Conservation (phyloP, 2,888 invertebrate species). For the Hyposoter didymator region DNA sequence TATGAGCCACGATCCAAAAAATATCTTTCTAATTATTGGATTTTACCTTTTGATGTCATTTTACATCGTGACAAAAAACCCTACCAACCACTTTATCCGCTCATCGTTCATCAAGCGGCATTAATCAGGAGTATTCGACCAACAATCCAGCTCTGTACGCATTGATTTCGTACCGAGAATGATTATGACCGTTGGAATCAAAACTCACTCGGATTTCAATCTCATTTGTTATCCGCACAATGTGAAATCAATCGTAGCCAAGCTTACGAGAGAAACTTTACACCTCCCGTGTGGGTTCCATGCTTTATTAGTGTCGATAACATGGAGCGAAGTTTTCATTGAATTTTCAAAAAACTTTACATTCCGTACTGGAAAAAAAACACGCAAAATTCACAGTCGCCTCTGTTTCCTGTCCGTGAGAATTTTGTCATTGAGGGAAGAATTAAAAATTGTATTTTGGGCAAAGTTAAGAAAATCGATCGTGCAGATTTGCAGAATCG, state of each 20-base stretch:
- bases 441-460: no score
- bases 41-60: not conserved
- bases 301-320: not conserved
- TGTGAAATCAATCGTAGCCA: not conserved
- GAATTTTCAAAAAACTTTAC: no score
- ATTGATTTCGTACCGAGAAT: constrained; percentile 36
- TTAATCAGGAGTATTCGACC: constrained; percentile 45
- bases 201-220: not conserved
- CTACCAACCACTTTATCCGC: not conserved
- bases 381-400: no score
- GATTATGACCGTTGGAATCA: constrained; percentile 16
- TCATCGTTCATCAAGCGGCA: constrained; percentile 6
- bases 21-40: not conserved
- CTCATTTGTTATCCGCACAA: not conserved
- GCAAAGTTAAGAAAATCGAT: no score
- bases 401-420: no score
- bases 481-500: no score
- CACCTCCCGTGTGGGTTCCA: not conserved
- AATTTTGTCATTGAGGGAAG: no score
- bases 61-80: not conserved
- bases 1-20: not conserved
- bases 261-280: not conserved
- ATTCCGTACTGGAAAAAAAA: no score
- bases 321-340: no score
- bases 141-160: constrained; percentile 18